phyloP scores from a whole-genome alignment of 1,140 invertebrate species.

The Papilio machaon region DNA sequence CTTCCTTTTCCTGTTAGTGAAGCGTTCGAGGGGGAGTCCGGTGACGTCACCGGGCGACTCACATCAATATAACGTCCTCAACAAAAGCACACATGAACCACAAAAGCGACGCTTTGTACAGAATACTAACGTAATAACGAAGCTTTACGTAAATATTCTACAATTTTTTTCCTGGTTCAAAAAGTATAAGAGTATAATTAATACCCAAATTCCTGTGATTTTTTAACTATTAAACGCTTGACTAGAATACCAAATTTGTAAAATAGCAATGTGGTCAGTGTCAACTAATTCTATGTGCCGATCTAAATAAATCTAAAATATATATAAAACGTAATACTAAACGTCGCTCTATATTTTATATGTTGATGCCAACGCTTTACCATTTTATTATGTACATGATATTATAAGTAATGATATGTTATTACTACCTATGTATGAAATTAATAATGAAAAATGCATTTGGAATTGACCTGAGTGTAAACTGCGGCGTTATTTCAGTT shows the following conservation, averaged over 20 bases:
- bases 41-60: constrained; percentile 31
- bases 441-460: background rate
- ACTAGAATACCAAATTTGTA: background rate
- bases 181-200: background rate
- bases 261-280: no score
- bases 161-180: background rate
- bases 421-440: background rate
- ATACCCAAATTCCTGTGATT: background rate
- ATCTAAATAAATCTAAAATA: no score
- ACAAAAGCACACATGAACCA: background rate
- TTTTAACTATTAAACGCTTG: background rate
- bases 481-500: constrained; percentile 31
- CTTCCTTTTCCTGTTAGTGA: constrained; percentile 31
- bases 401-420: background rate
- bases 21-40: constrained; percentile 18
- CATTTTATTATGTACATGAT: background rate
- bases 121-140: constrained; percentile 2
- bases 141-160: background rate
- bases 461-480: background rate
- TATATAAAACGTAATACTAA: no score
- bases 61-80: constrained; percentile 31
- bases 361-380: background rate
- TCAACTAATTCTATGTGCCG: no score
- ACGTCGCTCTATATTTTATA: no score
- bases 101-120: constrained; percentile 17